Evolutionary conservation across 2,797 vertebrate species (phyloP).

Genomic region (Phoebastria nigripes): DNA sequence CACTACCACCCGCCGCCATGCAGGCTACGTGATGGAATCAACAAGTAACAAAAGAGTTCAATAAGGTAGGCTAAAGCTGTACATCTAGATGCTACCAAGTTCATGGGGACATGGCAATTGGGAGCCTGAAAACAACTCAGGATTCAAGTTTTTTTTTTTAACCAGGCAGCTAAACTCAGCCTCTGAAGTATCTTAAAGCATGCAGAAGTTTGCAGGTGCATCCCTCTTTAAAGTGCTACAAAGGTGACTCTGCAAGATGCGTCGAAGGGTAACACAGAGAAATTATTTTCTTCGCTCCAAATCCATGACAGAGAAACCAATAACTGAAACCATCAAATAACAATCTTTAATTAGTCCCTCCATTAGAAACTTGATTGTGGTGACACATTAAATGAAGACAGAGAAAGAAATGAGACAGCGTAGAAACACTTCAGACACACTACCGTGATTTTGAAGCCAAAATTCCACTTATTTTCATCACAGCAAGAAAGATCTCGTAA

Average conservation of each 20-base stretch:
- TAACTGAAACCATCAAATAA: neutral
- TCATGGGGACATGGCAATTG: neutral
- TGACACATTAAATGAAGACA: neutral
- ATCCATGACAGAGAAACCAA: neutral
- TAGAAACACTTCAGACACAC: neutral
- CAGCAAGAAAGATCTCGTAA: neutral
- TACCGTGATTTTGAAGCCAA: neutral
- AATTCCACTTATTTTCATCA: neutral
- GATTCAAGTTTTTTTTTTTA: neutral
- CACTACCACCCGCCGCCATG: accelerated
- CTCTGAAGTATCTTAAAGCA: neutral
- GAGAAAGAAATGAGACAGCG: neutral
- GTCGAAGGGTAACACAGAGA: neutral
- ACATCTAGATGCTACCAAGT: neutral
- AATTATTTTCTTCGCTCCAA: neutral
- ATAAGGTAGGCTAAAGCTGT: neutral
- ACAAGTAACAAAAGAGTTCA: neutral
- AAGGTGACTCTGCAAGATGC: neutral
- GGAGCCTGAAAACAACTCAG: neutral
- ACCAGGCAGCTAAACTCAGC: neutral
- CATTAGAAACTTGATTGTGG: neutral
- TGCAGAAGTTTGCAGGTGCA: neutral
- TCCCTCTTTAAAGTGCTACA: neutral
- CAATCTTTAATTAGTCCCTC: neutral
- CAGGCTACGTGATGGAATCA: neutral